phyloP scores from a whole-genome alignment of 2,888 invertebrate genomes.

The Minunthozetes semirufus region DNA sequence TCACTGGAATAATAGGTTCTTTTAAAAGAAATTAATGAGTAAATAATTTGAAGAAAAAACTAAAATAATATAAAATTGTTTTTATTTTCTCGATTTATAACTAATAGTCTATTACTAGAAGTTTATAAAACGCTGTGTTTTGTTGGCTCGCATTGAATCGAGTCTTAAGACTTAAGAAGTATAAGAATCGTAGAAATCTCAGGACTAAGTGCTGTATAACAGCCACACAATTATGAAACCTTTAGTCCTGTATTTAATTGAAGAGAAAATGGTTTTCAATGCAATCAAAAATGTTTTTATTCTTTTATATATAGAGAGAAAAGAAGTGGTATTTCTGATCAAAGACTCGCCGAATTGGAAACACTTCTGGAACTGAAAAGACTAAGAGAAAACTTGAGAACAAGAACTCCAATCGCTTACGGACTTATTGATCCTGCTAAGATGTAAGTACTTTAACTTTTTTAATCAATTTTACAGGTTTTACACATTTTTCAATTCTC shows the following conservation, averaged over 20 bases:
- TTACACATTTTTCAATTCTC: not conserved
- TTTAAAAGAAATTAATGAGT: no score
- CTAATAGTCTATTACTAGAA: no score
- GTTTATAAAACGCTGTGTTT: no score
- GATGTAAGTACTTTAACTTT: constrained; percentile 52
- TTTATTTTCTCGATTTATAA: no score
- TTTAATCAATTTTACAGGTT: constrained; percentile 29
- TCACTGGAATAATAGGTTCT: no score
- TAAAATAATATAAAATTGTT: no score
- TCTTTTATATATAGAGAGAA: constrained; percentile 37
- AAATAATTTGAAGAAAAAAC: no score
- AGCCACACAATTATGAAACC: not conserved
- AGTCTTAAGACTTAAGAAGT: no score
- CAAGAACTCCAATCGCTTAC: constrained; percentile 50
- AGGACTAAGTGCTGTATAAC: no score
- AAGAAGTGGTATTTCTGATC: constrained; percentile 53
- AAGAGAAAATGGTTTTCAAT: not conserved
- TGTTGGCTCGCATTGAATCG: no score
- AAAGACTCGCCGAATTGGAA: constrained; percentile 57
- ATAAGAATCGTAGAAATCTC: no score
- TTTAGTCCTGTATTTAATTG: not conserved
- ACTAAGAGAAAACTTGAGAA: constrained; percentile 11
- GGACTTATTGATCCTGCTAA: constrained; percentile 54
- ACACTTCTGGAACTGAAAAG: constrained; percentile 52
- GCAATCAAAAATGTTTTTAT: not conserved